These are phyloP conservation scores for Mus minutoides DNA, from an alignment of 2,797 vertebrate species.

Conservation along the genomic window DNA sequence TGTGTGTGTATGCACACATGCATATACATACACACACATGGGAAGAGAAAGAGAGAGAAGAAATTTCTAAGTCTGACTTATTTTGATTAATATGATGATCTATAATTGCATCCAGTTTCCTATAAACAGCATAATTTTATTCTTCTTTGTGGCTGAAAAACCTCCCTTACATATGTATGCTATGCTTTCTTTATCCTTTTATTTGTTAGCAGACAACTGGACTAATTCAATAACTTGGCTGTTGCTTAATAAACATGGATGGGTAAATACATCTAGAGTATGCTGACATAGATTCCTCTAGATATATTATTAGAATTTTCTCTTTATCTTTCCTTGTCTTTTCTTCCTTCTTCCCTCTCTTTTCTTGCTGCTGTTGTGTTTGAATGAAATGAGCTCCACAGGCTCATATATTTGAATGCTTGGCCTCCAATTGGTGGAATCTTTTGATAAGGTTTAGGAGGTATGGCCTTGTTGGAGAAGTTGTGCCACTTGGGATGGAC, in stretches of 20 bases:
- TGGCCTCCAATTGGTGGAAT: background rate
- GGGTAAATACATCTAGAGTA: no score
- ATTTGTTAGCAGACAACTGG: background rate
- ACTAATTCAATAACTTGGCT: background rate
- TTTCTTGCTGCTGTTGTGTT: background rate
- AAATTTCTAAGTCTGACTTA: background rate
- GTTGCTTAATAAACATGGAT: background rate
- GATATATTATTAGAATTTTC: background rate
- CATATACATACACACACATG: no score
- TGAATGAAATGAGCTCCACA: background rate
- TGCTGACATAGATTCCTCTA: background rate
- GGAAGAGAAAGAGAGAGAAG: no score
- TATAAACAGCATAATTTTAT: background rate
- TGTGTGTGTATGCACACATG: background rate
- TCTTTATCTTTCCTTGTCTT: background rate
- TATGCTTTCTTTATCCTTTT: background rate
- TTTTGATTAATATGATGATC: background rate
- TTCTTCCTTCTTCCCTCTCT: background rate
- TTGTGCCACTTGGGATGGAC: no score
- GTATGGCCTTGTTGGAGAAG: background rate
- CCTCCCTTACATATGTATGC: background rate
- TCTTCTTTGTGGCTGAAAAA: background rate
- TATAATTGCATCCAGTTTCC: background rate
- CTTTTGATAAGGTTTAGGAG: background rate
- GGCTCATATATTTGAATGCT: background rate